Percentiles rank a stretch among this genome's conserved stretches.
These are phyloP conservation scores for Plutomurus gul DNA, from an alignment of 1,140 invertebrate genomes.

Conservation along the genomic window DNA sequence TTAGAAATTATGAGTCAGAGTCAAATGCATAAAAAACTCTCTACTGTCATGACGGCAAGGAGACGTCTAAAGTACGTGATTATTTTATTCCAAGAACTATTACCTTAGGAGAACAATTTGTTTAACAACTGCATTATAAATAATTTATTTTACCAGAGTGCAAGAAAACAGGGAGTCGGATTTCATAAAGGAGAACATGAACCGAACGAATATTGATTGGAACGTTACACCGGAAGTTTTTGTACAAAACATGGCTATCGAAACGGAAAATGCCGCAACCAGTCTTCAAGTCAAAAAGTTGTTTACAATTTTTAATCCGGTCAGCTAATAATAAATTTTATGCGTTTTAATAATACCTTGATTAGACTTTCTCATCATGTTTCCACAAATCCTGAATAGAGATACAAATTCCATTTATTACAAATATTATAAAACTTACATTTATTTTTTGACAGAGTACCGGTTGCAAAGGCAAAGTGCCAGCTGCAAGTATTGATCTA, in stretches of 20 bases:
- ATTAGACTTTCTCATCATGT: too few relatives aligned
- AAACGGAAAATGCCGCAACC: background rate
- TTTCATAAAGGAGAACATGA: background rate
- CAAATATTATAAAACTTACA: background rate
- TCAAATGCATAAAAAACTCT: background rate
- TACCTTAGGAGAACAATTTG: background rate
- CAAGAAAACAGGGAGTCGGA: background rate
- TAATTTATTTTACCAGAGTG: background rate
- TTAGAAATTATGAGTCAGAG: conserved; percentile 5
- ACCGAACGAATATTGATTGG: background rate
- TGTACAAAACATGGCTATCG: background rate
- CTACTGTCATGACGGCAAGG: background rate
- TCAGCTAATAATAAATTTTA: background rate
- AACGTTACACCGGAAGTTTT: background rate
- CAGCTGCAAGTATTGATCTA: conserved; percentile 26
- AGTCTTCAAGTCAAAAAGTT: background rate
- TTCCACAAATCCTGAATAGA: too few relatives aligned
- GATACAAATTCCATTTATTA: too few relatives aligned
- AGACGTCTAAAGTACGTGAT: conserved; percentile 13
- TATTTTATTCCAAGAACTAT: conserved; percentile 33
- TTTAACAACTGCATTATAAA: background rate
- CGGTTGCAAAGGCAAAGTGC: background rate
- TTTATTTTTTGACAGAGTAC: background rate
- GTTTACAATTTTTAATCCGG: background rate
- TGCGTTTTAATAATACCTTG: background rate